These are phyloP conservation scores for Corythornis cristatus DNA, from an alignment of 2,113 vertebrate genomes.

Conservation along the genomic window DNA sequence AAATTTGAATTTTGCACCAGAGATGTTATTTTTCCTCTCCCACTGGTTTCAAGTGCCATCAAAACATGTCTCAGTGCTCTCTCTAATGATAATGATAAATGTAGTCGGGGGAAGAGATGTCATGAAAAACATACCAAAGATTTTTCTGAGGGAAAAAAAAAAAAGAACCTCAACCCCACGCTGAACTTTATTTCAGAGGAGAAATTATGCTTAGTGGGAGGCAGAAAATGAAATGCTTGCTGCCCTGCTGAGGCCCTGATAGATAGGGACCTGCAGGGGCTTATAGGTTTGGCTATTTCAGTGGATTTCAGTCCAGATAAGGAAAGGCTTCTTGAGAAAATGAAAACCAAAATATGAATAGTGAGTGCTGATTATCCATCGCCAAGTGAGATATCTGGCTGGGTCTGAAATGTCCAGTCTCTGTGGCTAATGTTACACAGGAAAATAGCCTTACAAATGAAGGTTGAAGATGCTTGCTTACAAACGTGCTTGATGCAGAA, in stretches of 20 bases:
- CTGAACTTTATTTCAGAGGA: constrained; percentile 61
- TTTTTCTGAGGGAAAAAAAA: constrained; percentile 34
- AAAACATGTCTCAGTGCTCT: constrained; percentile 62
- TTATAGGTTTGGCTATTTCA: constrained; percentile 22
- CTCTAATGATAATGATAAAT: constrained; percentile 67
- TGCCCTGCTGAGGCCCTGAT: constrained; percentile 59
- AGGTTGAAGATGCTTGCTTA: not conserved
- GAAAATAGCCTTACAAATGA: not conserved
- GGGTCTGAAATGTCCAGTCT: not conserved
- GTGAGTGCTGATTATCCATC: not conserved
- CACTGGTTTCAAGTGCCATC: constrained; percentile 60
- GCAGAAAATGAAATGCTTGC: constrained; percentile 59
- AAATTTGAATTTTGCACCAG: constrained; percentile 52
- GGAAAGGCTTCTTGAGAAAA: not conserved
- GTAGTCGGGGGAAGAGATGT: constrained; percentile 57
- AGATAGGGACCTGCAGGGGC: constrained; percentile 27
- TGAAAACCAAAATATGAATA: not conserved
- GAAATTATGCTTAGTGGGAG: constrained; percentile 64
- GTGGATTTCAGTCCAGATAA: not conserved
- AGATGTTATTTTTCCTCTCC: constrained; percentile 63
- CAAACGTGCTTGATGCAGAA: not conserved
- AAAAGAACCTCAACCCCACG: constrained; percentile 39
- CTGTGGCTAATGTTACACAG: not conserved
- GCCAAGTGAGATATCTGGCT: not conserved
- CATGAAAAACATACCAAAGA: constrained; percentile 61